Conservation (phyloP, 2,797 vertebrate genomes). For the Diceros bicornis region DNA sequence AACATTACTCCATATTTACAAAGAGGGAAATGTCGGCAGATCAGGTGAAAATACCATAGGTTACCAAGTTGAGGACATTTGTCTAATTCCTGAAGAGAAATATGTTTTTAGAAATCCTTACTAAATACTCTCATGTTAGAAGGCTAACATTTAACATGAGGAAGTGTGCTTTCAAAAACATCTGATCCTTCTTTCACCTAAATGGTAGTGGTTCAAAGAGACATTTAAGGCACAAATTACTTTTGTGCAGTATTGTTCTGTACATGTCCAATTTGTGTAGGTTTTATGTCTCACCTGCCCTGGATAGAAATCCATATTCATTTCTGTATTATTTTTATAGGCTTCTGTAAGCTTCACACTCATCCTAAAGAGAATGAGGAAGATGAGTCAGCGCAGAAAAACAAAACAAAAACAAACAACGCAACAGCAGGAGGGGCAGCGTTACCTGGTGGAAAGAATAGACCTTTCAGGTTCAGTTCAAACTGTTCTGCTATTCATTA, state of each 20-base stretch:
- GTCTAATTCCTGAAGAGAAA: background rate
- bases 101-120: background rate
- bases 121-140: background rate
- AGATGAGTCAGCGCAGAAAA: background rate
- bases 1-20: background rate
- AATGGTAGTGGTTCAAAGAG: background rate
- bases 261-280: background rate
- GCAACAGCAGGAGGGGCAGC: background rate
- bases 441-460: background rate
- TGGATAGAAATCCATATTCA: background rate
- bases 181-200: background rate
- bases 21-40: background rate
- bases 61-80: background rate
- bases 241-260: background rate
- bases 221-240: background rate
- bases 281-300: background rate
- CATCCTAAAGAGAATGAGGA: background rate
- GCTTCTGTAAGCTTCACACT: background rate
- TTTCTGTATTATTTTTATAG: background rate
- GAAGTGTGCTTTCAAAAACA: background rate
- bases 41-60: background rate
- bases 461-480: background rate
- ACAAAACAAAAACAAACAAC: background rate
- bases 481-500: background rate
- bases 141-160: conserved; percentile 3